Conservation (phyloP, 2,797 vertebrate species). For the Cirrhinus molitorella region DNA sequence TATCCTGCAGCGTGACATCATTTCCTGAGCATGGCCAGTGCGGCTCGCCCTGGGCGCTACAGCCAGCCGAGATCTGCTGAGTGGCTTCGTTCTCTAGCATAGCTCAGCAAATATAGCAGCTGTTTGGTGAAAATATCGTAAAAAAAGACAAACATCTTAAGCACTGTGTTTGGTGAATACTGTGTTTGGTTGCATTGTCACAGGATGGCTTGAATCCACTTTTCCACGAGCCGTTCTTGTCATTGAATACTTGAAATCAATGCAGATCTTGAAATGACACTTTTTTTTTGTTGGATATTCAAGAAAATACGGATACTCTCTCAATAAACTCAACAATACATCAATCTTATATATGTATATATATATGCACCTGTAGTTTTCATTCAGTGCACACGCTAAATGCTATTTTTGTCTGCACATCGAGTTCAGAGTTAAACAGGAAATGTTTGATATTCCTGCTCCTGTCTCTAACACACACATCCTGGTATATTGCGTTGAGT, state of each 20-base stretch:
- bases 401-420: not conserved
- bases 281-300: not conserved
- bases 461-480: not conserved
- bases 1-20: conserved; percentile 2
- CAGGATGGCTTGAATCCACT: conserved; percentile 30
- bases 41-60: not conserved
- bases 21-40: conserved; percentile 46
- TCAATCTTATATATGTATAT: not conserved
- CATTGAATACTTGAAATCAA: not conserved
- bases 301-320: not conserved
- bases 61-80: conserved; percentile 38
- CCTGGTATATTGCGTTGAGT: conserved; percentile 3
- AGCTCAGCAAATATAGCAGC: conserved; percentile 33
- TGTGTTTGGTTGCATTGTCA: conserved; percentile 21
- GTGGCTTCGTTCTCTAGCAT: conserved; percentile 6
- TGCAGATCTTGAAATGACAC: not conserved
- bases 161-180: not conserved
- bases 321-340: conserved; percentile 9
- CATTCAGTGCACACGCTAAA: not conserved
- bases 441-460: conserved; percentile 37
- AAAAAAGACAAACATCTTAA: conserved; percentile 28
- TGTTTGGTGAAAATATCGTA: conserved; percentile 2
- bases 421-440: conserved; percentile 10
- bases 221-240: not conserved
- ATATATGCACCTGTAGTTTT: conserved; percentile 1